A percentile compares a stretch with the other conserved stretches of the same genome.
Evolutionary conservation across 2,888 invertebrate genomes (phyloP).

Genomic region (Lithophane ornitopus): DNA sequence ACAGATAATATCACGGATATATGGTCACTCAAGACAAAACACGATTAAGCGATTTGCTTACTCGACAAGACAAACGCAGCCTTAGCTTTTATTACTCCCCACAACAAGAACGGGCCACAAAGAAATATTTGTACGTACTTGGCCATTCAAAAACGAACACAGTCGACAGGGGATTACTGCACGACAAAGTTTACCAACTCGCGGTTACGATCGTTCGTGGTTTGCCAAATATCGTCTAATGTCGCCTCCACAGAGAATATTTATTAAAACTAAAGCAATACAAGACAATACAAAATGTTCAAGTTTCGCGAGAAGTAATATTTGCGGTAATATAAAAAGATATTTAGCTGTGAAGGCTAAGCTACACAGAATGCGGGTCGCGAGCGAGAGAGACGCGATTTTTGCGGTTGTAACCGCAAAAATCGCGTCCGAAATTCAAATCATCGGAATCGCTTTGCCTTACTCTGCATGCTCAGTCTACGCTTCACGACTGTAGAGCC

Average conservation of each 20-base stretch:
- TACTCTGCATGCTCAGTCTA: background rate
- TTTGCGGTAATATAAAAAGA: conserved; percentile 55
- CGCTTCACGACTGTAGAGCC: background rate
- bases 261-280: conserved; percentile 68
- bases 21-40: conserved; percentile 11
- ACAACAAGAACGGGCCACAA: conserved; percentile 52
- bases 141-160: conserved; percentile 60
- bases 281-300: conserved; percentile 60
- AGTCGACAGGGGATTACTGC: conserved; percentile 70
- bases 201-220: conserved; percentile 62
- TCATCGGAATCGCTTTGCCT: background rate
- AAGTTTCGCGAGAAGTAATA: conserved; percentile 55
- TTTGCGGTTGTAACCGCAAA: background rate
- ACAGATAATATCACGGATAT: background rate
- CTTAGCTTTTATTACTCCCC: conserved; percentile 55
- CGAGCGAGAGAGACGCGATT: background rate
- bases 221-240: conserved; percentile 66
- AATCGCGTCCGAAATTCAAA: background rate
- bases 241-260: conserved; percentile 56
- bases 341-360: conserved; percentile 32
- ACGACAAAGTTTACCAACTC: conserved; percentile 71
- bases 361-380: conserved; percentile 4
- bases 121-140: conserved; percentile 62
- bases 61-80: conserved; percentile 17
- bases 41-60: conserved; percentile 28